These are phyloP conservation scores for Coenobita brevimanus DNA, from an alignment of 1,140 invertebrate species.

Conservation along the genomic window DNA sequence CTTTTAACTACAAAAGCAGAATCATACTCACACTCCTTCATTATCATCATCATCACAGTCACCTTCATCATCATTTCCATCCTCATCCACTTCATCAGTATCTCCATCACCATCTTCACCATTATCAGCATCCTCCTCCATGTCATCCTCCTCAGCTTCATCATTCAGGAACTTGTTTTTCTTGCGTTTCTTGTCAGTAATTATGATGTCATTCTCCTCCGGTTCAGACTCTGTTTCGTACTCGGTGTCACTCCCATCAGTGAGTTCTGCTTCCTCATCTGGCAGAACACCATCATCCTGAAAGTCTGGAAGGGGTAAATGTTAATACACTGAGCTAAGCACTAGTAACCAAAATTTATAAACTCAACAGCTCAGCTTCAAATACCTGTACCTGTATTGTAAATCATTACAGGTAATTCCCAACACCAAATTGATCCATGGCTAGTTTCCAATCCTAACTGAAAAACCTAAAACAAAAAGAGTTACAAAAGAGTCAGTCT, in stretches of 20 bases:
- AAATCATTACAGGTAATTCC: too few species aligned
- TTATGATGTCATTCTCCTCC: slow-evolving; percentile 48
- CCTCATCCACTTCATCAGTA: slow-evolving; percentile 33
- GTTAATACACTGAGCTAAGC: too few species aligned
- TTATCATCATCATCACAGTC: slow-evolving; percentile 30
- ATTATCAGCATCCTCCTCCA: slow-evolving; percentile 53
- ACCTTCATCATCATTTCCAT: slow-evolving; percentile 16
- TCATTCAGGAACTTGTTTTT: slow-evolving; percentile 63
- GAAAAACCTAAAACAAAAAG: too few species aligned
- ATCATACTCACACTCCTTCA: not conserved
- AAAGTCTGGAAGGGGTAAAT: slow-evolving; percentile 43
- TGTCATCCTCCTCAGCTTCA: slow-evolving; percentile 47
- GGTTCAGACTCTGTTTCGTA: slow-evolving; percentile 58
- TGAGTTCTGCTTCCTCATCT: slow-evolving; percentile 54
- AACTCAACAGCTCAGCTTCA: too few species aligned
- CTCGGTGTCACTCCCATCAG: slow-evolving; percentile 63
- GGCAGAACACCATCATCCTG: slow-evolving; percentile 38
- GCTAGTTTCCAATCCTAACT: too few species aligned
- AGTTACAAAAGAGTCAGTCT: too few species aligned
- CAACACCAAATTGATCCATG: too few species aligned
- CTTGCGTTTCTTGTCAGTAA: slow-evolving; percentile 58
- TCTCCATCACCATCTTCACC: slow-evolving; percentile 49
- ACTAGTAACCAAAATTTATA: too few species aligned
- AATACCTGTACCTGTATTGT: too few species aligned
- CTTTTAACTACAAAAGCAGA: not conserved